Percentiles rank a stretch among this genome's conserved stretches.
These are phyloP conservation scores for Palythoa grandis DNA, from an alignment of 92 coral and sea anemone genomes.

Conservation along the genomic window DNA sequence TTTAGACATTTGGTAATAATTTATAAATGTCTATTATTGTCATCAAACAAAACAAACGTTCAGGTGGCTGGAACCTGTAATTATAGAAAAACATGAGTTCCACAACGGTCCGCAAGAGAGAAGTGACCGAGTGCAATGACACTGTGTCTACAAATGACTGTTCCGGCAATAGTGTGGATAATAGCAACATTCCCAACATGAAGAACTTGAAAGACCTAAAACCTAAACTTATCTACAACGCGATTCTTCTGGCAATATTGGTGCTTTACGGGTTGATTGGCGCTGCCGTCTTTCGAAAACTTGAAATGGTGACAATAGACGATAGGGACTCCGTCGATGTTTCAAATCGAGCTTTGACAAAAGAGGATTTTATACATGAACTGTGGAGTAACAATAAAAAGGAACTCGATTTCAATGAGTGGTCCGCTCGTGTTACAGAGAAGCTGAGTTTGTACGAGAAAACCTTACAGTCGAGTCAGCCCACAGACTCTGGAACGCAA, in stretches of 20 bases:
- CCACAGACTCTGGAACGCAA: constrained; percentile 23
- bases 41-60: background rate
- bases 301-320: constrained; percentile 59
- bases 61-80: background rate
- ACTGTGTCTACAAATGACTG: background rate
- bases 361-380: constrained; percentile 52
- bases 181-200: background rate
- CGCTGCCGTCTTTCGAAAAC: constrained; percentile 64
- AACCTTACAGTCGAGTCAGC: constrained; percentile 9
- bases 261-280: constrained; percentile 66
- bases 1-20: background rate
- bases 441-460: constrained; percentile 61
- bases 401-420: constrained; percentile 49
- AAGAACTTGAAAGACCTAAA: constrained; percentile 49
- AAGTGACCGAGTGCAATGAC: background rate
- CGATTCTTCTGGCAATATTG: constrained; percentile 54
- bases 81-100: background rate
- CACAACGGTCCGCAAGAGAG: constrained; percentile 21
- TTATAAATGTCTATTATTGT: background rate
- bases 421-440: constrained; percentile 58
- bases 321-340: constrained; percentile 1
- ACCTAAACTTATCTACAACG: constrained; percentile 58
- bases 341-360: constrained; percentile 29
- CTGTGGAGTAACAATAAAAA: constrained; percentile 49
- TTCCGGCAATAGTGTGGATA: too few species aligned